Base-by-base conservation (phyloP, 2,797 vertebrate species). In the Heteromormyrus szaboi region DNA sequence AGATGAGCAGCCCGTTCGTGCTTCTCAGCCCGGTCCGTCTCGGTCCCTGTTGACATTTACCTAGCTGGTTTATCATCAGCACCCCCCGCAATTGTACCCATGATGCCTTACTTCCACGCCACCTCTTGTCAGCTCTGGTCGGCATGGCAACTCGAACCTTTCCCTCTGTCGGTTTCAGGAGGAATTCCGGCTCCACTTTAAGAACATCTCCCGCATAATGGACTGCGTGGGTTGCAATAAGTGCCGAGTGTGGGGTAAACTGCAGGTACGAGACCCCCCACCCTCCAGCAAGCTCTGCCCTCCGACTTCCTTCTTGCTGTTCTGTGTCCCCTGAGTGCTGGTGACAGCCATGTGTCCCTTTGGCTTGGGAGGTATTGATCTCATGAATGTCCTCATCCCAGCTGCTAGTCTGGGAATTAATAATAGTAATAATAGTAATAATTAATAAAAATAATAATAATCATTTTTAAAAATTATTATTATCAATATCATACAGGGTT, bases 171-270 rank as follows among this genome's bases (percentile, higher is more conserved):
- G 3, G 9, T 86, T 79, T 85, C 92, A 99, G 98, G 98, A 99
- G 91, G 98, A 99, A 90, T 98, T 99, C 92, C 95, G 98, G 4
- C 95, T 99, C 54, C 98, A 99, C 91, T 99, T 99, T 93, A 99
- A 99, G 90, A 99, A 99, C 92, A 99, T 99, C 94, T 99, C 98
- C 50, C 96, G 96, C 87, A 99, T 99, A 94, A 99, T 99, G 98
- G 98, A 99, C 94, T 99, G 98, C 56, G 98, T 99, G 54, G 98
- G 98, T 91, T 99, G 98, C 93, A 98, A 97, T 91, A 99, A 99
- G 88, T 99, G 98, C 94, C 96, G 98, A 0, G 93, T 99, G 14
- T 99, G 98, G 98, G 98, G 98, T 0, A 99, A 98, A 90, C 92
- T 99, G 33, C 98, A 99, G 98, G 98, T 99, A 86, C 3, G 12